Conservation (phyloP, 1,140 invertebrate species). For the Pissodes strobi region DNA sequence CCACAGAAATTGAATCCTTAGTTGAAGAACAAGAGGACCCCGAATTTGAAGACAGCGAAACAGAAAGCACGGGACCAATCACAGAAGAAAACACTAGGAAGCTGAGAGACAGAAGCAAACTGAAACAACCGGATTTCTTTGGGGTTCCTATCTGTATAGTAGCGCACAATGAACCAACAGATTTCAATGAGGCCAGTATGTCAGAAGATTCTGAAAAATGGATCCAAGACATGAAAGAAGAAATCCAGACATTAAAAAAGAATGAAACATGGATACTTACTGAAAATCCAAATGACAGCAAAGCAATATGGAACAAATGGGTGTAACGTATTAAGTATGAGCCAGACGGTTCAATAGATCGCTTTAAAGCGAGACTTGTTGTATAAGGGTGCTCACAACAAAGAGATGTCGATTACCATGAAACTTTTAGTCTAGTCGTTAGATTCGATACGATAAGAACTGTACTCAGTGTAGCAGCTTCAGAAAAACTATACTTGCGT, state of each 20-base stretch:
- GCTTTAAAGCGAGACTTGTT: constrained; percentile 51
- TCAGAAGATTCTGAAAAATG: constrained; percentile 45
- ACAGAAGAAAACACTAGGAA: constrained; percentile 3
- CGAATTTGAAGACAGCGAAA: no score
- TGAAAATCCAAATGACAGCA: constrained; percentile 42
- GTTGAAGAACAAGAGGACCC: no score
- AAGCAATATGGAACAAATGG: constrained; percentile 48
- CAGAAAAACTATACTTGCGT: constrained; percentile 46
- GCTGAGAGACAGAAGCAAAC: background rate
- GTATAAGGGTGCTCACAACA: constrained; percentile 50
- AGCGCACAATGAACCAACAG: constrained; percentile 37
- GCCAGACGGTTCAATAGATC: constrained; percentile 17
- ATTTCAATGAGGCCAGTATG: constrained; percentile 47
- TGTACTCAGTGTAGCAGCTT: constrained; percentile 42
- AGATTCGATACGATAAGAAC: constrained; percentile 53
- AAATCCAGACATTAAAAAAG: no score
- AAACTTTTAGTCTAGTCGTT: constrained; percentile 56
- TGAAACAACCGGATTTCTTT: background rate
- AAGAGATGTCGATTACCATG: constrained; percentile 53
- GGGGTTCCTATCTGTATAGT: no score
- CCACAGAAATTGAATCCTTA: background rate
- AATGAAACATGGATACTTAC: constrained; percentile 52
- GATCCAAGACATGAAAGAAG: constrained; percentile 43
- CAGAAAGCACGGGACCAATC: background rate
- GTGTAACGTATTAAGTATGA: constrained; percentile 46